These are phyloP conservation scores for Pipistrellus pygmaeus DNA, from an alignment of 2,797 vertebrate genomes.

Conservation along the genomic window DNA sequence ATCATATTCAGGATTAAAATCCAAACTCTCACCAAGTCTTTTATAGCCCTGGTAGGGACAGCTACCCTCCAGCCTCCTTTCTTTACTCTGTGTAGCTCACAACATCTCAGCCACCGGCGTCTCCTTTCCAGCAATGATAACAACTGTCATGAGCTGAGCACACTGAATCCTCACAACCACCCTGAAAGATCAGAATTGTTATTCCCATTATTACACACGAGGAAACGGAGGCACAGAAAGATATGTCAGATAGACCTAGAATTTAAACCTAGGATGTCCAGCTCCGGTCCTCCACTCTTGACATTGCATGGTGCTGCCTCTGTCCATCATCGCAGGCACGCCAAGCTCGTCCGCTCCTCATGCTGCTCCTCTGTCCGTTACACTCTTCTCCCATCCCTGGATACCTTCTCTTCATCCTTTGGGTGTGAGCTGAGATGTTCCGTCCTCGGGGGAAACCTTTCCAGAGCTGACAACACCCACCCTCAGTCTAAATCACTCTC, in stretches of 20 bases:
- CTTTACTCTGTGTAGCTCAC: background rate
- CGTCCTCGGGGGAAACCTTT: background rate
- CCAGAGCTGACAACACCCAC: background rate
- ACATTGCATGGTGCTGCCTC: rapidly evolving
- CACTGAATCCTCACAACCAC: background rate
- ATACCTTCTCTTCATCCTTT: background rate
- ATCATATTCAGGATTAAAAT: background rate
- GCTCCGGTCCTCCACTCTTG: background rate
- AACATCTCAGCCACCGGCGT: too few relatives aligned
- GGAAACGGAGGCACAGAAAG: background rate
- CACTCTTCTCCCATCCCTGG: background rate
- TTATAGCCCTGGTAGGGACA: background rate
- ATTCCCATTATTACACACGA: background rate
- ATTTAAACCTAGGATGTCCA: background rate
- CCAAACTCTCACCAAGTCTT: background rate
- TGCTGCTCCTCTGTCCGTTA: background rate
- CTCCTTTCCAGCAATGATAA: background rate
- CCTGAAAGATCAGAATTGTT: background rate
- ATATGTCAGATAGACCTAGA: background rate
- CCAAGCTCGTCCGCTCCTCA: background rate
- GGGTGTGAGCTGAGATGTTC: background rate
- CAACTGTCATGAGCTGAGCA: background rate
- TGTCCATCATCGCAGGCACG: background rate
- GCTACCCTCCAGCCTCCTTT: background rate
- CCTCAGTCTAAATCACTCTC: background rate